Percentiles rank a stretch among this genome's conserved stretches.
Evolutionary conservation across 2,113 vertebrate species (phyloP).

Genomic region (Larimichthys crocea): DNA sequence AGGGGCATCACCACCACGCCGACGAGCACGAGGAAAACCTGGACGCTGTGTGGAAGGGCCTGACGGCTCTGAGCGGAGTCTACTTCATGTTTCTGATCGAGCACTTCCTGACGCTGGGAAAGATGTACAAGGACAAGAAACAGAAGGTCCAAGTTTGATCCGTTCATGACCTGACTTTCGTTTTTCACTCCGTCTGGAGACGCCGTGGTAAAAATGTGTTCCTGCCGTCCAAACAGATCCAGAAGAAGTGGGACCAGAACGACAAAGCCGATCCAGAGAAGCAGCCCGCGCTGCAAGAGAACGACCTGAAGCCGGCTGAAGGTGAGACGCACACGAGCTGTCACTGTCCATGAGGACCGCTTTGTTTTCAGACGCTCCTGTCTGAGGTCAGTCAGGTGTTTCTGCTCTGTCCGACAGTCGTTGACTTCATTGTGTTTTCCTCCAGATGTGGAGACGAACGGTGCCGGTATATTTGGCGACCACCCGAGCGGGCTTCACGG

Average conservation of each 20-base stretch:
- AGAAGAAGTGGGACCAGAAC: conserved; percentile 89
- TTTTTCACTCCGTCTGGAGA: not conserved
- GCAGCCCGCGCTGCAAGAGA: conserved; percentile 88
- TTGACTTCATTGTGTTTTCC: not conserved
- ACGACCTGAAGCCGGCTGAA: conserved; percentile 84
- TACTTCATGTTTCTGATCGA: conserved; percentile 99
- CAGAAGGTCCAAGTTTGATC: conserved; percentile 85
- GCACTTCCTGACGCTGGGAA: conserved; percentile 95
- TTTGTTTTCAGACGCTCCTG: no score
- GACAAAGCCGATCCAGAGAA: conserved; percentile 90
- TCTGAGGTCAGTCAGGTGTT: no score
- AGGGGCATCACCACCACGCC: conserved; percentile 35
- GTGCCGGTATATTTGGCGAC: conserved; percentile 81
- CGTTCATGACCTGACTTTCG: not conserved
- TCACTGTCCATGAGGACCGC: no score
- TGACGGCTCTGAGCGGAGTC: conserved; percentile 93
- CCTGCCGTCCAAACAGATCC: conserved; percentile 73
- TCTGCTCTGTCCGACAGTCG: not conserved
- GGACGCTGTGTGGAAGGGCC: conserved; percentile 93
- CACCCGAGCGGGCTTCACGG: conserved; percentile 66
- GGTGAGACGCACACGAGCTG: conserved; percentile 79
- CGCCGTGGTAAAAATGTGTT: not conserved
- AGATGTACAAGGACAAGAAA: conserved; percentile 98
- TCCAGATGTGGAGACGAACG: conserved; percentile 80
- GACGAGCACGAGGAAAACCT: conserved; percentile 81